phyloP scores from a whole-genome alignment of 1,140 invertebrate species.

The Daktulosphaira vitifoliae region DNA sequence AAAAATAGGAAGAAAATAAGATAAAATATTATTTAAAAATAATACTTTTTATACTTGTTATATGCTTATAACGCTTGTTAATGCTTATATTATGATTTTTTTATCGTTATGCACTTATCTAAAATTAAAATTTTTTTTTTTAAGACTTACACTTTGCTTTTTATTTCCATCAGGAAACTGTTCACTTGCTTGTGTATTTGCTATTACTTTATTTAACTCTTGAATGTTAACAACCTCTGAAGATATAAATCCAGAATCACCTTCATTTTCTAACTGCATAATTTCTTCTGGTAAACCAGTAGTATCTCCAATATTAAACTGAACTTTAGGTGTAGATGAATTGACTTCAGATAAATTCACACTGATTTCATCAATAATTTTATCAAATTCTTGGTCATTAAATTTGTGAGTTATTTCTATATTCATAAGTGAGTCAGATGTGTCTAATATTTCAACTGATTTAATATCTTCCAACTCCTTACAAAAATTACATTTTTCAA shows the following conservation, averaged over 20 bases:
- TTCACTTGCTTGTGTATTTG: slow-evolving; percentile 5
- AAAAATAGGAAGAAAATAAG: too few species aligned
- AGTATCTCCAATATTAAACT: slow-evolving; percentile 31
- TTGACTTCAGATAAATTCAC: slow-evolving; percentile 21
- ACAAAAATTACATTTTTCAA: too few species aligned
- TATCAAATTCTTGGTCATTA: neutral
- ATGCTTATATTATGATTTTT: too few species aligned
- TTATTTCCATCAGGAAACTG: slow-evolving; percentile 22
- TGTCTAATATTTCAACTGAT: too few species aligned
- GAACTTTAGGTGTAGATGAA: slow-evolving; percentile 29
- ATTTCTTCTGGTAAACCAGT: slow-evolving; percentile 37
- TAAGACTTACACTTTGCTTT: too few species aligned
- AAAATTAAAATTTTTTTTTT: too few species aligned
- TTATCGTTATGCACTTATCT: too few species aligned
- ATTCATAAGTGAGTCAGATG: slow-evolving; percentile 2
- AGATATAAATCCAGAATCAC: slow-evolving; percentile 40
- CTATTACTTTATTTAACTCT: slow-evolving; percentile 12
- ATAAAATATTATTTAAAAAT: too few species aligned
- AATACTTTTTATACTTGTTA: too few species aligned
- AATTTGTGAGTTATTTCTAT: neutral
- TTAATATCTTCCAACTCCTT: too few species aligned
- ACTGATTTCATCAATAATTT: slow-evolving; percentile 2
- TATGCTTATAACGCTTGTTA: too few species aligned
- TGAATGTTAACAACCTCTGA: slow-evolving; percentile 37
- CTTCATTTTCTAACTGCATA: slow-evolving; percentile 36